These are phyloP conservation scores for Wasmannia auropunctata DNA, from an alignment of 1,140 invertebrate genomes.

Conservation along the genomic window DNA sequence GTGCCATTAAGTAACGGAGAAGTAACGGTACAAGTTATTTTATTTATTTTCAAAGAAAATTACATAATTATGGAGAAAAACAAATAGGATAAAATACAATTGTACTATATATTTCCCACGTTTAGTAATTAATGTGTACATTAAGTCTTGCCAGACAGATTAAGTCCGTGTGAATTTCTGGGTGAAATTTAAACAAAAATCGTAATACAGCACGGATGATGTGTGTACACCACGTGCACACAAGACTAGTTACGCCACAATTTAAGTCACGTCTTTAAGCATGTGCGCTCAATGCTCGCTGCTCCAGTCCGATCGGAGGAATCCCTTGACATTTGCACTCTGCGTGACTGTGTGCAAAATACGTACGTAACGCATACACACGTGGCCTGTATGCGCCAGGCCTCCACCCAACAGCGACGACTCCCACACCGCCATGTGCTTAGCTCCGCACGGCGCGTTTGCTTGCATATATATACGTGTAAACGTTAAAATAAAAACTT, in stretches of 20 bases:
- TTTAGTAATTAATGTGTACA: background rate
- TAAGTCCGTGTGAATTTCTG: background rate
- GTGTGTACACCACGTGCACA: background rate
- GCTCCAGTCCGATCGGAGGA: slow-evolving; percentile 45
- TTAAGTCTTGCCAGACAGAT: background rate
- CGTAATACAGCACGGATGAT: background rate
- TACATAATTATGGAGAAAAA: background rate
- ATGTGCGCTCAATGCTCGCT: slow-evolving; percentile 8
- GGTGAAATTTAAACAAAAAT: background rate
- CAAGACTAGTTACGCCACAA: background rate
- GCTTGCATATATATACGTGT: background rate
- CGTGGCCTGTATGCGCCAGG: slow-evolving; percentile 1
- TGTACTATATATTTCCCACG: background rate
- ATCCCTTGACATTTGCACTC: slow-evolving; percentile 55
- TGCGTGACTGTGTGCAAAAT: background rate
- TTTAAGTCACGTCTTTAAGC: slow-evolving; percentile 3
- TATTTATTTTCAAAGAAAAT: background rate
- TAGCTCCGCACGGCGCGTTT: background rate
- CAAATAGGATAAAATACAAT: background rate
- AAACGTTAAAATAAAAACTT: slow-evolving; percentile 8
- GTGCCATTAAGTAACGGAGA: background rate
- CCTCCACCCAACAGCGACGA: slow-evolving; percentile 34
- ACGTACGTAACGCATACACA: background rate
- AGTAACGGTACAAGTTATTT: background rate
- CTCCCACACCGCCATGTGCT: slow-evolving; percentile 24